Evolutionary conservation across 2,113 vertebrate genomes (phyloP), one percentile per base, ranked within the genome.

Genomic region (Bambusicola thoracicus): DNA sequence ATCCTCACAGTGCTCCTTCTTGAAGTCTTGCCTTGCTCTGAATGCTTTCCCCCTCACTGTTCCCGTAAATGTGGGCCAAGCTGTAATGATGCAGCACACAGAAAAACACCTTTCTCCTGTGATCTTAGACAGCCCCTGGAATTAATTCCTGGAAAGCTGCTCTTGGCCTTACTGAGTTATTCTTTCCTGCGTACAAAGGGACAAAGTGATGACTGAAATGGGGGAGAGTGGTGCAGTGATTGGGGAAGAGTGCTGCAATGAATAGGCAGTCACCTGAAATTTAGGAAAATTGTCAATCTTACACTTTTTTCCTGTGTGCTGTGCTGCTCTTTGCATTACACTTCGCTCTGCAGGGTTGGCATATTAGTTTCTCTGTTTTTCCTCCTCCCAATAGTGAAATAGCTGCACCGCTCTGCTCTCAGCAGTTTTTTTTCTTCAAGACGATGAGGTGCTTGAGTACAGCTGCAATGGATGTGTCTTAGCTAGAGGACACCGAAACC

Each of bases 141-240:
- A 93, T 90, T 91, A 94, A 91, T 94, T 97, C 93, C 93, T 96
- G 89, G 93, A 94, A 97, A 94, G 82, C 30, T 8, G 1, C 40
- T 75, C 69, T 83, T 94, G 94, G 62, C 65, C 89, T 88, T 85
- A 85, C 51, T 83, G 68, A 85, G 61, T 61, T 91, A 68, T 12
- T 17, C 41, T 90, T 88, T 81, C 38, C 82, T 68, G 27, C 0
- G 4, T 81, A 77, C 80, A 86, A n/a, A 77, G 2, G 14, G 87
- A 83, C 68, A 44, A 88, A 83, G 48, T n/a, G 61, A 89, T 67
- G 61, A 49, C 65, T 63, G 85, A 81, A 81, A 72, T 68, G 43
- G 27, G 30, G 43, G 77, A 85, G 61, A 91, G 65, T 6, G 2
- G 32, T 75, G 61, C 3, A 11, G 24, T 79, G 69, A 59, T 5